Percentiles rank a stretch among this genome's conserved stretches.
These are phyloP conservation scores for Caenorhabditis virilis DNA, from an alignment of 2,888 invertebrate genomes.

Conservation along the genomic window DNA sequence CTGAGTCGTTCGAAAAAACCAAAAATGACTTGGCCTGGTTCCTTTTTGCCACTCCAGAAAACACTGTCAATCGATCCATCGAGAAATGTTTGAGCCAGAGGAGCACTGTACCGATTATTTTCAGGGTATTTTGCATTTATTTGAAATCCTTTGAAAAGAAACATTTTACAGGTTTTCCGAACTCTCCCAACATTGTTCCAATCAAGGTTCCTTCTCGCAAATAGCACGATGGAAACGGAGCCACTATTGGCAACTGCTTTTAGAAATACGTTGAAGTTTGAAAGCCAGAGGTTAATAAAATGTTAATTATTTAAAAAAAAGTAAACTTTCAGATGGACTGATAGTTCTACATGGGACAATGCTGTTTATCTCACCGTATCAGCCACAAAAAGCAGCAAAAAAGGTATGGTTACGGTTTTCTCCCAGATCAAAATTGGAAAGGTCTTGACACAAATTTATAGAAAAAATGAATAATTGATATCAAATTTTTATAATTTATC, in stretches of 20 bases:
- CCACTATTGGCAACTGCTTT: neutral
- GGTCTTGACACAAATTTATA: neutral
- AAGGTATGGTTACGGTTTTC: too few species aligned
- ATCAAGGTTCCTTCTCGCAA: neutral
- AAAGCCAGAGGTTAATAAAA: too few species aligned
- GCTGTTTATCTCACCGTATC: too few species aligned
- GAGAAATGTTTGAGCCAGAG: neutral
- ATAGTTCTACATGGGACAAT: neutral
- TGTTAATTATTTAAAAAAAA: neutral
- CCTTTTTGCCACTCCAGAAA: neutral
- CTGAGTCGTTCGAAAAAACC: slow-evolving; percentile 8
- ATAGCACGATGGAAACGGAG: neutral
- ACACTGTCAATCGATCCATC: neutral
- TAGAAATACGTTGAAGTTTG: too few species aligned
- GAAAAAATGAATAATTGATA: slow-evolving; percentile 7
- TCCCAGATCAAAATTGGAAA: neutral
- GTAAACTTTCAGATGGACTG: neutral
- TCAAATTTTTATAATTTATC: neutral
- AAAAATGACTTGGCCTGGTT: slow-evolving; percentile 3
- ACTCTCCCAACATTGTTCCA: neutral
- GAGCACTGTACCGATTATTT: neutral
- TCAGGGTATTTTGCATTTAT: neutral
- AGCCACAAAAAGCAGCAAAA: too few species aligned
- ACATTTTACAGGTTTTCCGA: neutral
- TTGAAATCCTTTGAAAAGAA: neutral